A percentile compares a stretch with the other conserved stretches of the same genome.
Evolutionary conservation across 2,888 invertebrate species (phyloP).

Genomic region (Danaus chrysippus): DNA sequence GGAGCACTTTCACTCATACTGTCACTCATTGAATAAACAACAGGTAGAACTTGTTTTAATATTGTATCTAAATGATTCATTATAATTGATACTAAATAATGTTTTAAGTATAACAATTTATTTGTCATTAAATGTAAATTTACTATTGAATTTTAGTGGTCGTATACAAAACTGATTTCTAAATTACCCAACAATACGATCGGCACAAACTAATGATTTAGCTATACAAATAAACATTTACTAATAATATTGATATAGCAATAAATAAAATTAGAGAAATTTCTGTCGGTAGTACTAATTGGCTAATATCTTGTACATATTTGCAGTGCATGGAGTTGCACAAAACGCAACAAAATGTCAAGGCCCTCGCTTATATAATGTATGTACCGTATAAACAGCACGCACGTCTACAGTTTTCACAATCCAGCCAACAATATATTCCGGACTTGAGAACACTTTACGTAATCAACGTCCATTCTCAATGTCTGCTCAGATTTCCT

Average conservation of each 20-base stretch:
- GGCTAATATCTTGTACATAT: too few species aligned
- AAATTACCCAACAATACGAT: neutral
- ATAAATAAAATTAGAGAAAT: neutral
- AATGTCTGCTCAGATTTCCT: neutral
- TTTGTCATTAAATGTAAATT: neutral
- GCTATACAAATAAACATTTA: neutral
- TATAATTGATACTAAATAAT: too few species aligned
- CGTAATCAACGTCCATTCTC: constrained; percentile 8
- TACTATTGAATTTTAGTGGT: neutral
- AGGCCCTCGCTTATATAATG: constrained; percentile 26
- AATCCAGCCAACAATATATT: constrained; percentile 20
- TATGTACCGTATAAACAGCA: constrained; percentile 15
- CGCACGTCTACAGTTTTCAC: constrained; percentile 21
- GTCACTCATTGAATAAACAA: neutral
- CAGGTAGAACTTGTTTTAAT: neutral
- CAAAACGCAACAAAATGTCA: constrained; percentile 7
- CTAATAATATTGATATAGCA: too few species aligned
- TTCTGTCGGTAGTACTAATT: too few species aligned
- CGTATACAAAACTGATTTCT: neutral
- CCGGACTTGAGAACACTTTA: constrained; percentile 4
- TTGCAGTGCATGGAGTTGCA: neutral
- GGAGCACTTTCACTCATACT: constrained; percentile 15
- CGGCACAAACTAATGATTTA: neutral
- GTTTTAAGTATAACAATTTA: too few species aligned
- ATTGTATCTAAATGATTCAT: too few species aligned